phyloP scores from a whole-genome alignment of 2,113 vertebrate genomes.

The Psilopsiagon aurifrons region DNA sequence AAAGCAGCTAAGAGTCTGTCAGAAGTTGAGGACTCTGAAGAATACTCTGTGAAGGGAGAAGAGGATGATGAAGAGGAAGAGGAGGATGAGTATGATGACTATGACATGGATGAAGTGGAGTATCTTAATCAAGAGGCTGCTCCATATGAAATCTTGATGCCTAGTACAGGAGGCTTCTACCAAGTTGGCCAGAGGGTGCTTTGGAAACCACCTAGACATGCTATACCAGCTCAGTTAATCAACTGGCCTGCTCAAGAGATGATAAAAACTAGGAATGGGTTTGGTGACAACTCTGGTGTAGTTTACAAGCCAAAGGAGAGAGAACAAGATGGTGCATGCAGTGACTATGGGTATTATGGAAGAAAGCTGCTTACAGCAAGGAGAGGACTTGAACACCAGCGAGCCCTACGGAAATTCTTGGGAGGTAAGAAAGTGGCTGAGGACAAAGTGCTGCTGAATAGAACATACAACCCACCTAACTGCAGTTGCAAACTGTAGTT shows the following conservation, averaged over 20 bases:
- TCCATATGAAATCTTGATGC: neutral
- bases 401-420: constrained; percentile 10
- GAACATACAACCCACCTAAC: neutral
- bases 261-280: neutral
- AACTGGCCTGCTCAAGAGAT: constrained; percentile 64
- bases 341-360: constrained; percentile 36
- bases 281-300: neutral
- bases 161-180: constrained; percentile 40
- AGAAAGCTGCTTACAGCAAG: constrained; percentile 34
- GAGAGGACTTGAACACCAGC: constrained; percentile 38
- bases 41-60: constrained; percentile 55
- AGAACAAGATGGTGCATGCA: constrained; percentile 17
- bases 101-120: constrained; percentile 30
- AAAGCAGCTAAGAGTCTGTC: constrained; percentile 45
- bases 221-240: constrained; percentile 36
- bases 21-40: constrained; percentile 69
- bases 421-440: constrained; percentile 56
- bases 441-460: neutral
- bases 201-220: constrained; percentile 54
- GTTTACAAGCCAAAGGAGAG: constrained; percentile 39
- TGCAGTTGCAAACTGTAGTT: neutral
- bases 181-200: constrained; percentile 50
- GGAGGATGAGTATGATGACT: neutral
- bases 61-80: constrained; percentile 51
- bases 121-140: constrained; percentile 46